Percentiles rank a stretch among this genome's conserved stretches.
Conservation (phyloP, 2,113 vertebrate species). For the Microtus pennsylvanicus region DNA sequence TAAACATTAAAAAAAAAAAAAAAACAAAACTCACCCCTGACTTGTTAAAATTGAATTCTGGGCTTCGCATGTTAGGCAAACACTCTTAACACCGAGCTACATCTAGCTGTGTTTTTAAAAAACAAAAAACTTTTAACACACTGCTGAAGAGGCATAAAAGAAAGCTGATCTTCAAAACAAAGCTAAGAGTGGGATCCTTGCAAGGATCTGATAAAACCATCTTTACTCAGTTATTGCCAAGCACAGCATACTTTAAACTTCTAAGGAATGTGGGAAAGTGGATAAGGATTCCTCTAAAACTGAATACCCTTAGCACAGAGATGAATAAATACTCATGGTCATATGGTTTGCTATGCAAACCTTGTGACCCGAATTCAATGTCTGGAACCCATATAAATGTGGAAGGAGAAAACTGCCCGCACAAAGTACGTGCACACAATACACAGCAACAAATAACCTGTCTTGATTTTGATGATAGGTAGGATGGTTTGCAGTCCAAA, state of each 20-base stretch:
- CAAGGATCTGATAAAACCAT: neutral
- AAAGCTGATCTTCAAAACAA: constrained; percentile 41
- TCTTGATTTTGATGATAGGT: neutral
- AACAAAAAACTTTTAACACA: neutral
- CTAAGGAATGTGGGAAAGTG: neutral
- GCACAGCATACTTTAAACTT: neutral
- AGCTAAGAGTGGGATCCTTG: neutral
- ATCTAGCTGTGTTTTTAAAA: neutral
- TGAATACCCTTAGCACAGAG: neutral
- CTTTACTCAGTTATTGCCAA: constrained; percentile 9
- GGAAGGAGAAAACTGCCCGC: neutral
- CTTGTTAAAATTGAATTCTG: neutral
- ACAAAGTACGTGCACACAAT: neutral
- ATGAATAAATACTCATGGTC: neutral
- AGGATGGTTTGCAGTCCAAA: neutral
- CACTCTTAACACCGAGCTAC: neutral
- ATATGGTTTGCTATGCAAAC: neutral
- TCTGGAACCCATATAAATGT: neutral
- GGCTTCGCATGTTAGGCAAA: neutral
- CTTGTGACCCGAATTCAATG: neutral
- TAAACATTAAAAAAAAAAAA: neutral
- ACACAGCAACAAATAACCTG: neutral
- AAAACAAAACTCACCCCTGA: neutral
- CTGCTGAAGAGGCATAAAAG: constrained; percentile 28
- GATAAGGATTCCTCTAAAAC: neutral